These are phyloP conservation scores for Rhinoraja longicauda DNA, from an alignment of 2,797 vertebrate species.

Conservation along the genomic window DNA sequence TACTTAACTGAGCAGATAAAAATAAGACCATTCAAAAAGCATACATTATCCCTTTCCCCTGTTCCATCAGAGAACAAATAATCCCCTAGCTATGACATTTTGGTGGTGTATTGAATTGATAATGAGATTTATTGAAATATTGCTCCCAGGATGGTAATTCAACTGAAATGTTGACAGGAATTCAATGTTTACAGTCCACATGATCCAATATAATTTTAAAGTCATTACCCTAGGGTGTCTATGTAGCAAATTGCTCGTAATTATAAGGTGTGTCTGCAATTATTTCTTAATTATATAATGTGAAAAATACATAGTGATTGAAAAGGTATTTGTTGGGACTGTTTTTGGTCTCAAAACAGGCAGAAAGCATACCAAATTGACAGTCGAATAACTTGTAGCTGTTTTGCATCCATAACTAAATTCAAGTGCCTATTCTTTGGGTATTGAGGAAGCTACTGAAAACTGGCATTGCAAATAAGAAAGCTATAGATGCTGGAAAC, in stretches of 20 bases:
- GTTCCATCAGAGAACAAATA: not conserved
- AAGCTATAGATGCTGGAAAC: too few species aligned
- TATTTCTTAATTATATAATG: not conserved
- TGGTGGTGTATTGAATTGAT: not conserved
- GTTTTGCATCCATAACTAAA: not conserved
- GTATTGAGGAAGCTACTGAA: not conserved
- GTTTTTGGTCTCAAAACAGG: not conserved
- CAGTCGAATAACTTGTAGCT: not conserved
- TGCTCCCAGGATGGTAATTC: not conserved
- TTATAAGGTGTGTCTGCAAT: not conserved
- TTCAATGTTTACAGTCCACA: not conserved
- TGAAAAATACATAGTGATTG: not conserved
- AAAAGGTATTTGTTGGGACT: not conserved
- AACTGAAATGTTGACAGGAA: not conserved
- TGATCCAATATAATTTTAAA: not conserved
- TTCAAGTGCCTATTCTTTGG: not conserved
- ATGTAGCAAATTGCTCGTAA: not conserved
- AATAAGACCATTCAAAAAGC: not conserved
- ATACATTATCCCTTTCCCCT: not conserved
- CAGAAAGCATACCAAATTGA: not conserved
- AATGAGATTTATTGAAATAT: constrained; percentile 10
- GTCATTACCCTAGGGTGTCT: not conserved
- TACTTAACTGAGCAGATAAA: not conserved
- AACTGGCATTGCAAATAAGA: not conserved
- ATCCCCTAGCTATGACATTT: not conserved